Base-by-base conservation (phyloP, 2,797 vertebrate species). In the Oophaga sylvatica region DNA sequence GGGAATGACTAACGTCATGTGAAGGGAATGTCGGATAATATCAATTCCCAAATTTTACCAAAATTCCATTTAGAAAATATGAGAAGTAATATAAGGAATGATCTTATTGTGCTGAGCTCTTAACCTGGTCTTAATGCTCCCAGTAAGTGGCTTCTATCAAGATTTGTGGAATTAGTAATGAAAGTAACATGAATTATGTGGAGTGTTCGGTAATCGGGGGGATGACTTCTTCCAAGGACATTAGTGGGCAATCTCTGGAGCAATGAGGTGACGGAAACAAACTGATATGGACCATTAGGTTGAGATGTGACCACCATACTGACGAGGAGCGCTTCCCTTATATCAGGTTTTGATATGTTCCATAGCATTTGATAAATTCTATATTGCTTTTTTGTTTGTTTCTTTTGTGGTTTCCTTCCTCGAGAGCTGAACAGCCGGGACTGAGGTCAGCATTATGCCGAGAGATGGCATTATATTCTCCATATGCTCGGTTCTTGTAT, bases 251-350 rank as follows among this genome's bases (percentile, higher is more conserved):
- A 77, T 77, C 71, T 63, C 59, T 29, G 83, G 83, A 85, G 83
- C 83, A 65, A 65, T 19, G 70, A 75, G 83, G 70, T 85, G 71
- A 77, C 59, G 60, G 70, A 16, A 76, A 53, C 8, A 85, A 77
- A 85, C 82, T 65, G 83, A 85, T 85, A 77, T 77, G 71, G 83
- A 65, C 83, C 71, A 85, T 85, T 77, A 85, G 65, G 83, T 77
- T 12, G 35, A 5, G 35, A 77, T 77, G 83, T 56, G 83, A 85
- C 26, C 26, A 73, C 59, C 83, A 77, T 85, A 67, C 83, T 77
- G 65, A 85, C 65, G 83, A 53, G 5, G 5, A 53, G 17, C 2
- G 59, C 83, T 29, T 20, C 13, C 41, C 59, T 8, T 85, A 77
- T 77, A 85, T 45, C 16, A 19, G 65, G 59, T n/a, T 76, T 26